Conservation (phyloP, 2,113 vertebrate species). For the Mus pahari region DNA sequence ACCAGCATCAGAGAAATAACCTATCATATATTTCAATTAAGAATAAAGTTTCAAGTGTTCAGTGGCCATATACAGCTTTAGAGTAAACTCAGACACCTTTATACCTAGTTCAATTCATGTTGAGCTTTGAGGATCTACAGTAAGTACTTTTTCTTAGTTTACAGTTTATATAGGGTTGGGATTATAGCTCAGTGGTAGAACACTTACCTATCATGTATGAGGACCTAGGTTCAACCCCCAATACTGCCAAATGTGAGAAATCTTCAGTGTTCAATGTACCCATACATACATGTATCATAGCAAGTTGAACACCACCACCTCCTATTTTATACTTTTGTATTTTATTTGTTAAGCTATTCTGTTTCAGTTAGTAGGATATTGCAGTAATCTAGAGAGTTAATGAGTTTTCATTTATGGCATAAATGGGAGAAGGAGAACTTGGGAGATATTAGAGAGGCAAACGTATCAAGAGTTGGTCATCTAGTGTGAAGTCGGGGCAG, state of each 20-base stretch:
- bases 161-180: not conserved
- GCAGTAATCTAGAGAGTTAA: not conserved
- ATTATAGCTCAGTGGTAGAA: not conserved
- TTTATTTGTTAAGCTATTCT: not conserved
- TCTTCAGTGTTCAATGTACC: not conserved
- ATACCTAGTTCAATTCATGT: conserved; percentile 6
- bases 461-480: not conserved
- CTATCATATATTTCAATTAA: conserved; percentile 2
- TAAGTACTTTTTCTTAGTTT: conserved; percentile 11
- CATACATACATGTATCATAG: not conserved
- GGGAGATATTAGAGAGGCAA: conserved; percentile 14
- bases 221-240: not conserved
- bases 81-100: conserved; percentile 39
- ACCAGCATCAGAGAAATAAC: too few species aligned
- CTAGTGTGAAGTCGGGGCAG: not conserved
- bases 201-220: not conserved
- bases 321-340: conserved; percentile 36
- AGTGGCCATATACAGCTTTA: conserved; percentile 39
- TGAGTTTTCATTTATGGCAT: conserved; percentile 15
- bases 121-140: not conserved
- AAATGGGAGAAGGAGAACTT: not conserved
- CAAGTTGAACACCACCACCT: not conserved
- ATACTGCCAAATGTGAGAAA: not conserved
- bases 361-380: conserved; percentile 50
- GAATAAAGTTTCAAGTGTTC: conserved; percentile 39